These are phyloP conservation scores for Sphyrna mokarran DNA, from an alignment of 2,113 vertebrate genomes.

Conservation along the genomic window DNA sequence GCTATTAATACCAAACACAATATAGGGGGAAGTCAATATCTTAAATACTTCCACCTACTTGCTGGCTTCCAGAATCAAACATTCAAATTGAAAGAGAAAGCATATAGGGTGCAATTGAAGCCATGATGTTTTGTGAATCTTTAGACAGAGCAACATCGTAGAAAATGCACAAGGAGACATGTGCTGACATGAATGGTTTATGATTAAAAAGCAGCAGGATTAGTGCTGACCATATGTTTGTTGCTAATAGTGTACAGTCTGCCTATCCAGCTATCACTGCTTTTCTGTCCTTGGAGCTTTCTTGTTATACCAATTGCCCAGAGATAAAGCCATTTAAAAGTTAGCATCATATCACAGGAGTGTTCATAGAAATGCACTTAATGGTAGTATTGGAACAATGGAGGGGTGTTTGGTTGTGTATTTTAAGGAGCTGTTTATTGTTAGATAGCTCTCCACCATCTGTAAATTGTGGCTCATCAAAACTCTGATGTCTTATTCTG, in stretches of 20 bases:
- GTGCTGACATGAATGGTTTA: neutral
- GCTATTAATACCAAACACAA: neutral
- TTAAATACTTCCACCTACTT: neutral
- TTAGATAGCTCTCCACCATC: neutral
- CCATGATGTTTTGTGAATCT: neutral
- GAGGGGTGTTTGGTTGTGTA: neutral
- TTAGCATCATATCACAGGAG: neutral
- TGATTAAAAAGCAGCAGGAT: neutral
- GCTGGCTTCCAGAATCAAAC: neutral
- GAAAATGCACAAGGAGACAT: neutral
- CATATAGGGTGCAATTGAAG: neutral
- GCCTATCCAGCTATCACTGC: neutral
- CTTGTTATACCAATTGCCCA: neutral
- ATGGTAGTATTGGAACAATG: neutral
- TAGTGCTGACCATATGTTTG: neutral
- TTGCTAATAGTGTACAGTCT: neutral
- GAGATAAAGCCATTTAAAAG: neutral
- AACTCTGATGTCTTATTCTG: neutral
- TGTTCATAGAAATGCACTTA: neutral
- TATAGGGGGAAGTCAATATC: neutral
- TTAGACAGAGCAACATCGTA: neutral
- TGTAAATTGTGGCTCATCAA: neutral
- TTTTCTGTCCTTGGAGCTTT: neutral
- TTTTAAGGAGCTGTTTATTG: neutral
- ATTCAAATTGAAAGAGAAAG: neutral